Evolutionary conservation across 2,888 invertebrate species (phyloP).

Genomic region (Scaptomyza flava): DNA sequence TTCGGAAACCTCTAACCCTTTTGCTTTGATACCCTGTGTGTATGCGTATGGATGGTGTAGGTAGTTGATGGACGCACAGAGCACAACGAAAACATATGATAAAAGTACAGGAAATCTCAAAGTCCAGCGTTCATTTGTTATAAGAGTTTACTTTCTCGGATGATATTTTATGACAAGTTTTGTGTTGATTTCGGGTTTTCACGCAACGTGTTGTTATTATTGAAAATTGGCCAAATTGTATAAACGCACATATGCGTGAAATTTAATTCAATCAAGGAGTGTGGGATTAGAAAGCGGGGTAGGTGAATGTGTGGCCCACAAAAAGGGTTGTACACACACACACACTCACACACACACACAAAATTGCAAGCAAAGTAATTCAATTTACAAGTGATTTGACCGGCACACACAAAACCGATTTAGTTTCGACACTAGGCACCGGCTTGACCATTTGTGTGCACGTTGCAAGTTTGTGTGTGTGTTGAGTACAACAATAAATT

Average conservation of each 20-base stretch:
- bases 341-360: slow-evolving; percentile 10
- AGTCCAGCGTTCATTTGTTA: neutral
- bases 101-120: slow-evolving; percentile 10
- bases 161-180: slow-evolving; percentile 70
- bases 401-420: slow-evolving; percentile 72
- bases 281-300: slow-evolving; percentile 20
- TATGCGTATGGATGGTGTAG: neutral
- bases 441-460: slow-evolving; percentile 55
- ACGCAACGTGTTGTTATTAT: slow-evolving; percentile 65
- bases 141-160: slow-evolving; percentile 19
- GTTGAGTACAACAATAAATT: slow-evolving; percentile 54
- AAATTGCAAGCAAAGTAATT: slow-evolving; percentile 66
- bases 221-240: slow-evolving; percentile 83
- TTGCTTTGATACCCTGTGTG: slow-evolving; percentile 31
- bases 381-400: slow-evolving; percentile 80
- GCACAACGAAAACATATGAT: neutral
- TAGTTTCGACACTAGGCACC: slow-evolving; percentile 54
- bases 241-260: slow-evolving; percentile 84
- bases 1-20: slow-evolving; percentile 49
- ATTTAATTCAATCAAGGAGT: slow-evolving; percentile 78
- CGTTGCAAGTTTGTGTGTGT: slow-evolving; percentile 37
- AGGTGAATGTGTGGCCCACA: slow-evolving; percentile 14
- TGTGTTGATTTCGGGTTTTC: slow-evolving; percentile 65
- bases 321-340: slow-evolving; percentile 63
- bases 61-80: neutral